Evolutionary conservation across 2,113 vertebrate species (phyloP), one percentile per base, ranked within the genome.

Genomic region (Chloropsis cyanopogon): DNA sequence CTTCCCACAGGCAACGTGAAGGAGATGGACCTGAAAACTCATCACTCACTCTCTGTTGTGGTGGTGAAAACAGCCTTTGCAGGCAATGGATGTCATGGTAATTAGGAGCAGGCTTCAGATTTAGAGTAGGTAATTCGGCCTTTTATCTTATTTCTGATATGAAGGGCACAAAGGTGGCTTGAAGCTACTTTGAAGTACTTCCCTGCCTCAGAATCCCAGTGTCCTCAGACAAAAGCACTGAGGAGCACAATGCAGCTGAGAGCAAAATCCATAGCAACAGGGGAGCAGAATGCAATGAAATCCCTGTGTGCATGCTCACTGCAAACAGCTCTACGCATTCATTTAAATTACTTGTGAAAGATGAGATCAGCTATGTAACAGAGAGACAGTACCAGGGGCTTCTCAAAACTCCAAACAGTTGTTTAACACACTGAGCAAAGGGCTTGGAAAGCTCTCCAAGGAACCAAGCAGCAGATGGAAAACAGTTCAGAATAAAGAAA

Each of bases 211-310:
- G 41, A 92, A 82, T 87, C 59, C 57, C 71, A 61, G 5, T 3
- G 23, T 37, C 50, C 71, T 80, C 82, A 90, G 88, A 70, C 79
- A 94, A 83, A 92, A 54, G 50, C 47, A 50, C 31, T 17, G 47
- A 66, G 2, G 54, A 92, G 63, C 66, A 73, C 65, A 82, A 21
- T 0, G 6, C 14, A 71, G 53, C 82, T 8, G 19, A 88, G 28
- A 90, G 82, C 54, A 68, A 87, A 95, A 95, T 15, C 87, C 79
- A 71, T 53, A 66, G 84, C 86, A 94, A 83, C 52, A 65, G 49
- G 66, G 71, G 66, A 95, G 59, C 66, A 50, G 88, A 69, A 96
- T 0, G 22, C 46, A 76, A 42, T 14, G 77, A 54, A 81, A 78
- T 24, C 56, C 66, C 47, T 39, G 46, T 1, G 2, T 28, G 41